Percentiles rank a stretch among this genome's conserved stretches.
These are phyloP conservation scores for Dione vanillae DNA, from an alignment of 2,888 invertebrate genomes.

Conservation along the genomic window DNA sequence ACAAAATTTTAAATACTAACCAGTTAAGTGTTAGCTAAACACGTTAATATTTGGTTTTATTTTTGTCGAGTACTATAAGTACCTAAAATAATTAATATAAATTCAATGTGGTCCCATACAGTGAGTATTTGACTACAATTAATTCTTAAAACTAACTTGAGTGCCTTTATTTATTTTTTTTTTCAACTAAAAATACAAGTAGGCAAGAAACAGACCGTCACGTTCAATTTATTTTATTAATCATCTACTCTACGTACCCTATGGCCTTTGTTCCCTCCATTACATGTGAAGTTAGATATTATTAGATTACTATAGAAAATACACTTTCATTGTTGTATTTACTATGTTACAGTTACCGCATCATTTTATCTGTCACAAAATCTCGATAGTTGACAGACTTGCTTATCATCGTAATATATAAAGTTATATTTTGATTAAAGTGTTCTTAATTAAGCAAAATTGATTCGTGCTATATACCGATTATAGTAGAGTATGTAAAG, in stretches of 20 bases:
- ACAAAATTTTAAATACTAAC: too few relatives aligned
- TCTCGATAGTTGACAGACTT: slow-evolving; percentile 12
- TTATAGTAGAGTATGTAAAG: too few relatives aligned
- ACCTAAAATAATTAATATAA: too few relatives aligned
- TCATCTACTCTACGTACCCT: slow-evolving; percentile 26
- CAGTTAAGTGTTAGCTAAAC: too few relatives aligned
- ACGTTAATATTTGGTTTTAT: too few relatives aligned
- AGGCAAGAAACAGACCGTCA: slow-evolving; percentile 46
- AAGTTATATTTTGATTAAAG: too few relatives aligned
- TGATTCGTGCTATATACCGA: too few relatives aligned
- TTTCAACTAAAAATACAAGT: slow-evolving; percentile 40
- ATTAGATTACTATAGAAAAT: slow-evolving; percentile 40
- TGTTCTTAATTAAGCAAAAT: too few relatives aligned
- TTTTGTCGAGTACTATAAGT: too few relatives aligned
- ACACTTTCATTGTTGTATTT: slow-evolving; percentile 11
- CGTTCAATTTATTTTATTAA: slow-evolving; percentile 48
- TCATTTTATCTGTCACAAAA: background rate
- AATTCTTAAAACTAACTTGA: slow-evolving; percentile 24
- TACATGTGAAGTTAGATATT: slow-evolving; percentile 36
- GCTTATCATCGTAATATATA: slow-evolving; percentile 15
- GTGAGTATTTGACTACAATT: background rate
- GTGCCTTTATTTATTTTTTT: slow-evolving; percentile 37
- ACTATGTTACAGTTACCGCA: background rate
- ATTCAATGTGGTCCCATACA: background rate
- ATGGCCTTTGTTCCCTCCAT: slow-evolving; percentile 42